Conservation (phyloP, 2,888 invertebrate genomes). For the Tiliacea aurago region DNA sequence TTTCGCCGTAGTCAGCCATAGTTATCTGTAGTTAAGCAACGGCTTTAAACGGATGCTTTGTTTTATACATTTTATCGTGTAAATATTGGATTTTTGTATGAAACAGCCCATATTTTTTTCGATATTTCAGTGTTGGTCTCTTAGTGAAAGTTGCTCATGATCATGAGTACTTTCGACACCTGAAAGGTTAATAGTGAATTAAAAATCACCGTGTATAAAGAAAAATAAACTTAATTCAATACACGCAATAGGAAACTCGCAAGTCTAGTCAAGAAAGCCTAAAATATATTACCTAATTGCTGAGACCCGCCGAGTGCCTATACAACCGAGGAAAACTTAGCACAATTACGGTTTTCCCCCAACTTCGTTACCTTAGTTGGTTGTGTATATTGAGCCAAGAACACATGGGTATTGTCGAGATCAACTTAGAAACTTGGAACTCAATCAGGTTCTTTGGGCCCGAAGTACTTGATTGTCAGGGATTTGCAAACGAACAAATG, state of each 20-base stretch:
- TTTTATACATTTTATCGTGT: too few species aligned
- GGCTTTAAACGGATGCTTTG: too few species aligned
- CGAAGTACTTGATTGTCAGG: constrained; percentile 60
- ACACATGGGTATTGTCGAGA: constrained; percentile 70
- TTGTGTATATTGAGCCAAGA: constrained; percentile 64
- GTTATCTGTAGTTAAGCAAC: too few species aligned
- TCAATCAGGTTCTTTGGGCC: constrained; percentile 54
- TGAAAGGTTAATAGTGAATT: too few species aligned
- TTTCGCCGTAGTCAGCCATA: too few species aligned
- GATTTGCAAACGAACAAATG: constrained; percentile 62
- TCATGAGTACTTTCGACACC: too few species aligned
- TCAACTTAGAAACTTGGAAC: constrained; percentile 68
- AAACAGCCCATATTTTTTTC: too few species aligned
- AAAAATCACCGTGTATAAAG: too few species aligned
- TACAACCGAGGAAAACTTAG: constrained; percentile 55
- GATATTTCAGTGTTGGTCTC: too few species aligned
- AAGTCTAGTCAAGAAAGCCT: not conserved
- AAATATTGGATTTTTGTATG: too few species aligned
- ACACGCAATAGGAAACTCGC: not conserved
- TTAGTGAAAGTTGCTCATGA: too few species aligned
- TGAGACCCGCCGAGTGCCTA: constrained; percentile 32
- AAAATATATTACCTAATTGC: constrained; percentile 39
- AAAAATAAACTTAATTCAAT: not conserved
- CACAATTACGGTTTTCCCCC: constrained; percentile 56
- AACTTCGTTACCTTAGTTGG: constrained; percentile 61